Percentiles rank a stretch among this genome's conserved stretches.
phyloP scores from a whole-genome alignment of 2,888 invertebrate genomes.

The Caenorhabditis macrosperma region DNA sequence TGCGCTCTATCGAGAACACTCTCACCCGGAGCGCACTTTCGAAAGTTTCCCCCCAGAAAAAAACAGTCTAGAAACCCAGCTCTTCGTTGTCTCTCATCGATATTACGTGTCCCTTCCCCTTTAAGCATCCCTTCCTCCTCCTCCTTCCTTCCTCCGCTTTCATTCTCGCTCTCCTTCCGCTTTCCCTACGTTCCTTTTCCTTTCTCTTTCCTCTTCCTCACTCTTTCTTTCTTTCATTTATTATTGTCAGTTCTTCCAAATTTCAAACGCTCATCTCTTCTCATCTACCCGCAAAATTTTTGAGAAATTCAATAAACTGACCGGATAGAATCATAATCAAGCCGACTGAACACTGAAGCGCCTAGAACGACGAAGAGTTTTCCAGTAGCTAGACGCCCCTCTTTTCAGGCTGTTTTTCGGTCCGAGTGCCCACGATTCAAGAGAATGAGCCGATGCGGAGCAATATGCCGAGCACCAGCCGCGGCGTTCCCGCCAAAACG shows the following conservation, averaged over 20 bases:
- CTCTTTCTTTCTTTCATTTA: background rate
- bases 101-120: slow-evolving; percentile 43
- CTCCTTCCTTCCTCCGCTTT: background rate
- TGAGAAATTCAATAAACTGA: slow-evolving; percentile 2
- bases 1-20: slow-evolving; percentile 3
- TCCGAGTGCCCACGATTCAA: slow-evolving; percentile 17
- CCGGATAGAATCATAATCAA: background rate
- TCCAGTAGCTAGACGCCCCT: slow-evolving; percentile 10
- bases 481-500: background rate
- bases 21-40: slow-evolving; percentile 17
- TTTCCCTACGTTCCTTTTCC: background rate
- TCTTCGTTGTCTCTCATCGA: slow-evolving; percentile 37
- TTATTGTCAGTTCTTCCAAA: background rate
- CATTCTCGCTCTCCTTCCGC: background rate
- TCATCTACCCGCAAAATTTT: background rate
- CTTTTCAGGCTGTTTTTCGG: slow-evolving; percentile 54
- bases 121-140: background rate
- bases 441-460: slow-evolving; percentile 41
- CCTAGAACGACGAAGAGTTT: background rate
- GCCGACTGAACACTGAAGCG: background rate
- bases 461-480: slow-evolving; percentile 33
- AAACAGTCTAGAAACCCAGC: too few relatives aligned
- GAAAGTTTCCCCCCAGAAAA: too few relatives aligned
- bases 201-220: background rate
- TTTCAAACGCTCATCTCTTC: background rate